phyloP scores from a whole-genome alignment of 2,113 vertebrate species.

The Burhinus oedicnemus region DNA sequence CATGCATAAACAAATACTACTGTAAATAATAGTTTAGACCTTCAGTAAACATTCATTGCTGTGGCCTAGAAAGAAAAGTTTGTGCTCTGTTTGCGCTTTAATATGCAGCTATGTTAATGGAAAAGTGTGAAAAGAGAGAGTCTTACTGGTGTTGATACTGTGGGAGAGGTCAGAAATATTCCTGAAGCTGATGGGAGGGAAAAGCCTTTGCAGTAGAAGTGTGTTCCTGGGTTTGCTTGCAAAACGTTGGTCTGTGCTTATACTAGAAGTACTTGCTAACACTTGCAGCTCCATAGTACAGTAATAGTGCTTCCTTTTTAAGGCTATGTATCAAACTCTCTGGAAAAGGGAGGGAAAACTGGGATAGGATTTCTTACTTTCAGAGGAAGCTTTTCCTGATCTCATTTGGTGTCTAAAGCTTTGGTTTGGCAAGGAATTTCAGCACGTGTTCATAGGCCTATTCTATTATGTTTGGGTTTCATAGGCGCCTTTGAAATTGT shows the following conservation, averaged over 20 bases:
- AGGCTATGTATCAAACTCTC: background rate
- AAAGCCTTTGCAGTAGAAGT: background rate
- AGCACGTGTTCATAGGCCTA: background rate
- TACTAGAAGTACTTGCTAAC: background rate
- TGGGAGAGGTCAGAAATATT: background rate
- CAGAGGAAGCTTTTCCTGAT: background rate
- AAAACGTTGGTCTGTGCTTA: background rate
- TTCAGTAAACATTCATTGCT: background rate
- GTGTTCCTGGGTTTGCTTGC: background rate
- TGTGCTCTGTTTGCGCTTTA: background rate
- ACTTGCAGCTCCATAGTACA: background rate
- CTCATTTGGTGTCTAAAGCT: background rate
- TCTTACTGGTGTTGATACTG: background rate
- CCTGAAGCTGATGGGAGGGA: background rate
- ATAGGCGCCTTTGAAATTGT: background rate
- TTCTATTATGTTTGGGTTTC: background rate
- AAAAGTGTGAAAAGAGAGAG: background rate
- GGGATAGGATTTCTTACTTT: background rate
- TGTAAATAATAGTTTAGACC: background rate
- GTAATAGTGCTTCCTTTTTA: background rate
- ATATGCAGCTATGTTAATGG: background rate
- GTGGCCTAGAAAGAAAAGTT: background rate
- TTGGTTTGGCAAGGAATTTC: background rate
- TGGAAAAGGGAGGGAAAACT: background rate
- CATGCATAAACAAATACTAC: background rate